Conservation (phyloP, 2,888 invertebrate species). For the Drosophila atripex region DNA sequence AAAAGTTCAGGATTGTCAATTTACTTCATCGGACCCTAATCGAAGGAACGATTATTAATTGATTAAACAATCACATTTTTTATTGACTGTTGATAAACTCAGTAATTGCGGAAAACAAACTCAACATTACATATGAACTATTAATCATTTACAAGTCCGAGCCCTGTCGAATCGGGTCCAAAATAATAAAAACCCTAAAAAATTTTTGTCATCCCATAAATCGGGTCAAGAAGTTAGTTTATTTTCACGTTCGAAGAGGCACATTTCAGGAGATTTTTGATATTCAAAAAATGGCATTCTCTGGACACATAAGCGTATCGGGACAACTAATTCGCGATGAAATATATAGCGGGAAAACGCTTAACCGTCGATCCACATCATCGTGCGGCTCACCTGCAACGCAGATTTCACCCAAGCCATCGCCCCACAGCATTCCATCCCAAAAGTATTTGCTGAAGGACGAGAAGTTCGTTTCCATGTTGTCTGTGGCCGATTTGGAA, state of each 20-base stretch:
- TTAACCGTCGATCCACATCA: conserved; percentile 8
- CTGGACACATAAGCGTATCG: conserved; percentile 32
- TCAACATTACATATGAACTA: background rate
- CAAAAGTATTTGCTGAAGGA: background rate
- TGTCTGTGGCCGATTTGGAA: background rate
- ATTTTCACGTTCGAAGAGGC: conserved; percentile 4
- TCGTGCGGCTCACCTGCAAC: conserved; percentile 1
- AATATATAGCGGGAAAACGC: conserved; percentile 10
- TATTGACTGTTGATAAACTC: background rate
- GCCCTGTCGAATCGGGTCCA: conserved; percentile 4
- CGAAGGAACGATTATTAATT: too few species aligned
- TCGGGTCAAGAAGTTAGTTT: background rate
- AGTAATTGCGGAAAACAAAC: background rate
- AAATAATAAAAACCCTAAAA: conserved; percentile 24
- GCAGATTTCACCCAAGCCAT: conserved; percentile 7
- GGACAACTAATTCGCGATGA: conserved; percentile 48
- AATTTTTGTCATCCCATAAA: conserved; percentile 12
- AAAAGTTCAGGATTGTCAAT: background rate
- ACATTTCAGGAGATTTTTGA: conserved; percentile 1
- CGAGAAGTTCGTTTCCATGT: background rate
- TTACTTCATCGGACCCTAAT: too few species aligned
- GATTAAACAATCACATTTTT: too few species aligned
- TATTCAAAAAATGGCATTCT: conserved; percentile 45
- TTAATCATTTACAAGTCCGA: conserved; percentile 17
- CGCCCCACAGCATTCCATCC: background rate